These are phyloP conservation scores for Phymanthus crucifer DNA, from an alignment of 92 coral and sea anemone genomes.

Conservation along the genomic window DNA sequence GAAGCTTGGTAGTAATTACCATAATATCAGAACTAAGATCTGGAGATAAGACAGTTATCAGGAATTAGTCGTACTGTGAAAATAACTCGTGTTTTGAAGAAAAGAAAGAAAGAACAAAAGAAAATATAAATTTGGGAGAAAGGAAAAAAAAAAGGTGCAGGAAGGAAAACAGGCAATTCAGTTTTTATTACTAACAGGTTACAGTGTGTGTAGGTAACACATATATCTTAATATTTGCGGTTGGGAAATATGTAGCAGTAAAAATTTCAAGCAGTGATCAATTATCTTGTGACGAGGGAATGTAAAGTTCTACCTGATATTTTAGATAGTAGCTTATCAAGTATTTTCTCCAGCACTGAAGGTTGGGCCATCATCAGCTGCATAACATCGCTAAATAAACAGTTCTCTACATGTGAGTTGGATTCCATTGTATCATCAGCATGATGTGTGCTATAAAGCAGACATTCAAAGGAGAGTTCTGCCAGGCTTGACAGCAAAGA, in stretches of 20 bases:
- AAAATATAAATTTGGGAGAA: not conserved
- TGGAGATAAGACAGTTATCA: too few species aligned
- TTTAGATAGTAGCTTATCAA: not conserved
- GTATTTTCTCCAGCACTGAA: not conserved
- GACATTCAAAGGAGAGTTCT: constrained; percentile 7
- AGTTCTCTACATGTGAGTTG: not conserved
- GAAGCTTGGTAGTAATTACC: not conserved
- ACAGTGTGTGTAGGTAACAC: too few species aligned
- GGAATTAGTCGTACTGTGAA: too few species aligned
- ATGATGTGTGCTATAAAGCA: constrained; percentile 2
- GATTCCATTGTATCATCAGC: not conserved
- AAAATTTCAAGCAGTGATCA: too few species aligned
- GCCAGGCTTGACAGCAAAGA: constrained; percentile 8
- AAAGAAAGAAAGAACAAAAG: not conserved
- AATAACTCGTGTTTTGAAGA: too few species aligned
- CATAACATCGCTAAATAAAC: constrained; percentile 13
- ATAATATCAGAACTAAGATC: constrained; percentile 3
- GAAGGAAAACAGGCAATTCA: too few species aligned
- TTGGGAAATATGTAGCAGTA: too few species aligned
- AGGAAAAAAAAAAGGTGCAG: not conserved
- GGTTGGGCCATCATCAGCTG: not conserved
- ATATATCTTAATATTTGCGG: too few species aligned
- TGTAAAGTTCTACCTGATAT: not conserved
- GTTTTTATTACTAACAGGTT: too few species aligned
- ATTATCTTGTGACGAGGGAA: too few species aligned